Evolutionary conservation across 2,797 vertebrate species (phyloP).

Genomic region (Neomorphus geoffroyi): DNA sequence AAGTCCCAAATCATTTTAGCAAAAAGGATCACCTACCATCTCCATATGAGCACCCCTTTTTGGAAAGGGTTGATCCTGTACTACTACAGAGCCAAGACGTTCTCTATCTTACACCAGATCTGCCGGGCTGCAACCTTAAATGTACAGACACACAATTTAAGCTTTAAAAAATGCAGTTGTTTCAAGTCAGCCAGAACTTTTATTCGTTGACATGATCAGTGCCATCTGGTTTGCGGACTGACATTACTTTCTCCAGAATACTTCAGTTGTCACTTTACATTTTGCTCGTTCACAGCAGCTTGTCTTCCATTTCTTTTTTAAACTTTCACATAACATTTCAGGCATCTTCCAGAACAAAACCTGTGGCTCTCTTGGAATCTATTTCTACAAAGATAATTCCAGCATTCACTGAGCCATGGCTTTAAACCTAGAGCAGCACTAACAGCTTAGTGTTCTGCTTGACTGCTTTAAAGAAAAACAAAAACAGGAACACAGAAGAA

Average conservation of each 20-base stretch:
- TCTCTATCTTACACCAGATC: background rate
- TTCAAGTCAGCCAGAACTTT: background rate
- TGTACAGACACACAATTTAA: background rate
- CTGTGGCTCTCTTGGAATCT: background rate
- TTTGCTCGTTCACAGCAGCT: background rate
- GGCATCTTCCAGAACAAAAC: background rate
- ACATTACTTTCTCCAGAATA: background rate
- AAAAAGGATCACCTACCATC: background rate
- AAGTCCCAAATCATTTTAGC: background rate
- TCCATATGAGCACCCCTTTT: background rate
- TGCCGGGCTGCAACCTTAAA: background rate
- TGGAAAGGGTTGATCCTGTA: background rate
- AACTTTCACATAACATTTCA: background rate
- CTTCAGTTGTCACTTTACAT: background rate
- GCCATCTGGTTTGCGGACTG: background rate
- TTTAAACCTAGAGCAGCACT: background rate
- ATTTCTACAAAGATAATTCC: background rate
- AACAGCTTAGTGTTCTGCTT: background rate
- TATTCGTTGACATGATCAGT: background rate
- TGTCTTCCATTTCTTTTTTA: background rate
- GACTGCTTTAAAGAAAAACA: background rate
- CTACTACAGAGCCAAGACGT: background rate
- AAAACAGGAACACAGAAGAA: background rate
- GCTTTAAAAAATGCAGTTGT: background rate
- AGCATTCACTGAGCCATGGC: background rate